phyloP scores from a whole-genome alignment of 1,140 invertebrate species.

The Drosophila sturtevanti region DNA sequence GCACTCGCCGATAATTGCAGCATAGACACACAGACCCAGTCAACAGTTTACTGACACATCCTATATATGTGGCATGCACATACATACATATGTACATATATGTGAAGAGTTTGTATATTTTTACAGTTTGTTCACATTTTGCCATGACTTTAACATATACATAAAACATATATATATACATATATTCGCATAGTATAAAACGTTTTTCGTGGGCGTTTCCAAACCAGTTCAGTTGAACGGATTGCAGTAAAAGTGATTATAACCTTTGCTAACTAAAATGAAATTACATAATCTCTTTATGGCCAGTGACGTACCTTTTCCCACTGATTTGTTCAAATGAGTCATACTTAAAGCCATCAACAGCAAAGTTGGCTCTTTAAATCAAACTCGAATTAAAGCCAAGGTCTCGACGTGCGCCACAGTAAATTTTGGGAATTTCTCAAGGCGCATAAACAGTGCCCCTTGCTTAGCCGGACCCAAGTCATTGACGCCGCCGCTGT shows the following conservation, averaged over 20 bases:
- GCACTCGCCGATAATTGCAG: neutral
- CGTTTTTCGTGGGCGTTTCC: conserved; percentile 49
- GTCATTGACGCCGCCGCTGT: conserved; percentile 64
- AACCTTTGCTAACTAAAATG: conserved; percentile 42
- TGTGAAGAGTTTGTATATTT: conserved; percentile 3
- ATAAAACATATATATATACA: neutral
- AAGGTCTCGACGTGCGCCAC: conserved; percentile 73
- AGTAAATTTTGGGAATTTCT: conserved; percentile 77
- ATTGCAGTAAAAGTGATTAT: conserved; percentile 73
- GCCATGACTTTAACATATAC: conserved; percentile 48
- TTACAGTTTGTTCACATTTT: conserved; percentile 69
- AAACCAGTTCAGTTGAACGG: conserved; percentile 58
- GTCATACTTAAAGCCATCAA: conserved; percentile 32
- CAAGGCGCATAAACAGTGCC: conserved; percentile 56
- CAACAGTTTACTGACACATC: neutral
- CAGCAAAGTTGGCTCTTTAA: conserved; percentile 56
- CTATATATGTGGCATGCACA: neutral
- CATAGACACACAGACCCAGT: conserved; percentile 10
- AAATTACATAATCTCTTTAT: conserved; percentile 59
- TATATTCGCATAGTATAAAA: conserved; percentile 1
- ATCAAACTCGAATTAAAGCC: conserved; percentile 74
- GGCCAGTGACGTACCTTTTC: conserved; percentile 73
- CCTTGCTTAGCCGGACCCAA: conserved; percentile 35
- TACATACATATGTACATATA: conserved; percentile 2
- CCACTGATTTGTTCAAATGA: conserved; percentile 30